These are phyloP conservation scores for Mormyrus hasselquistii DNA, from an alignment of 2,797 vertebrate genomes.

Conservation along the genomic window DNA sequence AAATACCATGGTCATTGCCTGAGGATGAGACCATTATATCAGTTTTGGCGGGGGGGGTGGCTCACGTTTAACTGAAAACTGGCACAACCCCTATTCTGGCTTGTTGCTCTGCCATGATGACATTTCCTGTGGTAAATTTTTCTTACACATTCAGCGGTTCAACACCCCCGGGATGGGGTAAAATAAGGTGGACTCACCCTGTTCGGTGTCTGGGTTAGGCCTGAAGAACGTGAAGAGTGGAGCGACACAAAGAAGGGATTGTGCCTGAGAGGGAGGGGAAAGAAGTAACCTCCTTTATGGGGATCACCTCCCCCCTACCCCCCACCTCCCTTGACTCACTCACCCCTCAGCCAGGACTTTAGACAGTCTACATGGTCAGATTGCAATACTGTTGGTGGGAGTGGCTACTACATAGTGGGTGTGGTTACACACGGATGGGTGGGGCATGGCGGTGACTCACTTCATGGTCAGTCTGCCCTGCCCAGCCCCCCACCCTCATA, in stretches of 20 bases:
- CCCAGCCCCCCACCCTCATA: not conserved
- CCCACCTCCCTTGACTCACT: not conserved
- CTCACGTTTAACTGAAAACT: not conserved
- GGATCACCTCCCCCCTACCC: not conserved
- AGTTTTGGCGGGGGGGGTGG: not conserved
- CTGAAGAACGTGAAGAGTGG: not conserved
- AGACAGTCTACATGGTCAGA: not conserved
- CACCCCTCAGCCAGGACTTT: not conserved
- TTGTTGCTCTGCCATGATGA: not conserved
- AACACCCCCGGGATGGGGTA: not conserved
- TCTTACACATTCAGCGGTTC: not conserved
- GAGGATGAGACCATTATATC: not conserved
- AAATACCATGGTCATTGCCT: not conserved
- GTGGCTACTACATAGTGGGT: not conserved
- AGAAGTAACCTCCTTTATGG: not conserved
- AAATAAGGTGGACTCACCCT: not conserved
- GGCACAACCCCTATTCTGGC: not conserved
- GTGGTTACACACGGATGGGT: not conserved
- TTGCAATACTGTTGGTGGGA: not conserved
- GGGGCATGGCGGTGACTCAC: not conserved
- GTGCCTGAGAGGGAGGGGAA: not conserved
- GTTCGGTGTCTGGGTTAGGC: not conserved
- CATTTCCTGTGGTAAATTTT: not conserved
- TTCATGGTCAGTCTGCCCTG: not conserved
- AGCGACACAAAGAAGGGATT: not conserved